These are phyloP conservation scores for Corythornis cristatus DNA, from an alignment of 2,113 vertebrate genomes.

Conservation along the genomic window DNA sequence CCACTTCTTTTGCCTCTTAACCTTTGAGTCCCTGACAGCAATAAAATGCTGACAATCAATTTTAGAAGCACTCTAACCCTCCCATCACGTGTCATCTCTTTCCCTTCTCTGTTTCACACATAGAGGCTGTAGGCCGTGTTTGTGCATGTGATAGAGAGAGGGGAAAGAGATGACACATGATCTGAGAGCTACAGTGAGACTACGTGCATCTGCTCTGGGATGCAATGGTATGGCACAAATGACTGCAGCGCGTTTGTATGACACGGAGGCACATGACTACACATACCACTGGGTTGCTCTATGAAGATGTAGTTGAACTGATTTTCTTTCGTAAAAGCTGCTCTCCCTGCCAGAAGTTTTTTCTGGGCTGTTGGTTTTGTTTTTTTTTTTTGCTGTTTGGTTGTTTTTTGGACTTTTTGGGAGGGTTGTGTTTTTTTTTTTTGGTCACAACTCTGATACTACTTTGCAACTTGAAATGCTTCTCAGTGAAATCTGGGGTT, in stretches of 20 bases:
- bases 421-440: neutral
- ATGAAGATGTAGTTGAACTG: neutral
- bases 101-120: neutral
- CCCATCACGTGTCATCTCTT: neutral
- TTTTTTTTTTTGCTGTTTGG: neutral
- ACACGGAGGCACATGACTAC: neutral
- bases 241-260: neutral
- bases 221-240: neutral
- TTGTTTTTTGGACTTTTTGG: neutral
- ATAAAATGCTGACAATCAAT: neutral
- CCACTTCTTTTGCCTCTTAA: neutral
- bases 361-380: neutral
- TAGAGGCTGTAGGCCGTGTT: neutral
- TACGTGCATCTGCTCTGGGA: neutral
- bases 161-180: conserved; percentile 11
- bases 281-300: neutral
- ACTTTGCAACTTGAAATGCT: neutral
- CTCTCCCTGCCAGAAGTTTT: neutral
- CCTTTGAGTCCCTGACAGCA: neutral
- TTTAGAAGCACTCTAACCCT: neutral
- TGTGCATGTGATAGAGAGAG: conserved; percentile 46
- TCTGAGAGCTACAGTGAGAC: neutral
- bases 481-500: neutral
- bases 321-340: conserved; percentile 1
- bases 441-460: neutral